phyloP scores from a whole-genome alignment of 2,888 invertebrate genomes.

The Apantesis nais region DNA sequence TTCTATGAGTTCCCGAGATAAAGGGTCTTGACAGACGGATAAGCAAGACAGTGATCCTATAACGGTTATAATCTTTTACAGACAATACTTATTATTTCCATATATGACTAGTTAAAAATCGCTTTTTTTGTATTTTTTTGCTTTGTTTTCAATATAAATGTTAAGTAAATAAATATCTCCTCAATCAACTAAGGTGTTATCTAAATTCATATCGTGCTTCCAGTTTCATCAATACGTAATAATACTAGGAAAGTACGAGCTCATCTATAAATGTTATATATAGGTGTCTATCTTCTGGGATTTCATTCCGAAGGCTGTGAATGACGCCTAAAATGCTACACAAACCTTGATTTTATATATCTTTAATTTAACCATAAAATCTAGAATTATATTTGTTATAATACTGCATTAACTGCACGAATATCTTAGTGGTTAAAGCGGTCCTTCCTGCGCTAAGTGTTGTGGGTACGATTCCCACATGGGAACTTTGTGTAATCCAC shows the following conservation, averaged over 20 bases:
- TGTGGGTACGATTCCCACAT: too few species aligned
- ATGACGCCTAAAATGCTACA: not conserved
- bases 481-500: too few species aligned
- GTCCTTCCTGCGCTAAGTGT: too few species aligned
- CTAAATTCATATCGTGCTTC: conserved; percentile 3
- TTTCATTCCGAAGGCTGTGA: not conserved
- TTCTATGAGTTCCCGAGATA: too few species aligned
- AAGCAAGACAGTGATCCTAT: too few species aligned
- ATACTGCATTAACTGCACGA: too few species aligned
- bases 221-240: conserved; percentile 13
- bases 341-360: not conserved
- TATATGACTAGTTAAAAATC: not conserved
- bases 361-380: not conserved
- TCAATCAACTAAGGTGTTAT: conserved; percentile 5
- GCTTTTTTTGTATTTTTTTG: not conserved
- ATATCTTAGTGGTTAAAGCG: too few species aligned
- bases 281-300: not conserved
- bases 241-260: conserved; percentile 2
- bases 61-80: too few species aligned
- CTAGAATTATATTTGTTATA: too few species aligned
- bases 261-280: not conserved
- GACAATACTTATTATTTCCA: not conserved
- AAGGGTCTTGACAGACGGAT: too few species aligned
- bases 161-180: not conserved
- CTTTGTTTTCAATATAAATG: not conserved